These are phyloP conservation scores for Aricia agestis DNA, from an alignment of 1,140 invertebrate species.

Conservation along the genomic window DNA sequence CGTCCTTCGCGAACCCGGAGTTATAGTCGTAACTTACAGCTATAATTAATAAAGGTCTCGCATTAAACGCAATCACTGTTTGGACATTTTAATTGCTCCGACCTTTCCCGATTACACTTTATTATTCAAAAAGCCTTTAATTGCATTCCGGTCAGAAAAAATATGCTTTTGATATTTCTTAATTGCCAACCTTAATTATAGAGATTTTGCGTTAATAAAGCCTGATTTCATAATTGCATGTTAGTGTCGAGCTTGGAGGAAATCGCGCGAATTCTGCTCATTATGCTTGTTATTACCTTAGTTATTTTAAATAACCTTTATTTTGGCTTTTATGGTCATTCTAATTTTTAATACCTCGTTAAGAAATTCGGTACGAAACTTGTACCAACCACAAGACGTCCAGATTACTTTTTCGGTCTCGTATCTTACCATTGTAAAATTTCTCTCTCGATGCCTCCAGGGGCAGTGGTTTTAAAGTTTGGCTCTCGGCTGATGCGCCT, in stretches of 20 bases:
- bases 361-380: too few relatives aligned
- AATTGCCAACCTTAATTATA: constrained; percentile 32
- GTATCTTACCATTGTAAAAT: too few relatives aligned
- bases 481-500: too few relatives aligned
- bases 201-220: constrained; percentile 11
- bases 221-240: constrained; percentile 1
- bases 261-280: not conserved
- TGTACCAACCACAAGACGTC: too few relatives aligned
- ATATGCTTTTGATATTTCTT: constrained; percentile 33
- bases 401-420: too few relatives aligned
- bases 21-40: constrained; percentile 20
- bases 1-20: constrained; percentile 9
- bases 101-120: constrained; percentile 55
- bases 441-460: too few relatives aligned
- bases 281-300: not conserved
- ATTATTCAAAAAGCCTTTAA: constrained; percentile 48
- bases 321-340: not conserved
- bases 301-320: not conserved
- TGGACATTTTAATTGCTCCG: constrained; percentile 62
- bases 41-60: constrained; percentile 40
- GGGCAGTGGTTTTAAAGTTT: too few relatives aligned
- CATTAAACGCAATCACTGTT: constrained; percentile 37
- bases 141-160: constrained; percentile 51
- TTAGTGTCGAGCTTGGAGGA: not conserved
- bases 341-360: not conserved